Conservation (phyloP, 2,113 vertebrate species). For the Eulemur macaco region DNA sequence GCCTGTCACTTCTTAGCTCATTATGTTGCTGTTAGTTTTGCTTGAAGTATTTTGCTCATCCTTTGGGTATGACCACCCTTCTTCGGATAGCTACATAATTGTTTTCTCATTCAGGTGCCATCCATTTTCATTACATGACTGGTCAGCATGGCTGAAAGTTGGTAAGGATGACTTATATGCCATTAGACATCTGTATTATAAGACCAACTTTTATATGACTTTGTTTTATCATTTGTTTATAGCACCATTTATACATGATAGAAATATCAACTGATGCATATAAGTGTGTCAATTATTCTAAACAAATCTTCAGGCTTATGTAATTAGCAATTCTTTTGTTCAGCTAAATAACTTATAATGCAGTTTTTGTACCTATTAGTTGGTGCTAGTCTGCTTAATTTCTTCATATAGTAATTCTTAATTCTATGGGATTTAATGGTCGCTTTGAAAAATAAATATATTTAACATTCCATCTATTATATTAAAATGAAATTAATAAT, state of each 20-base stretch:
- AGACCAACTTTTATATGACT: slow-evolving; percentile 49
- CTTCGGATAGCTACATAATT: slow-evolving; percentile 52
- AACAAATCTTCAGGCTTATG: slow-evolving; percentile 31
- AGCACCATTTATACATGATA: slow-evolving; percentile 24
- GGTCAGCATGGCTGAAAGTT: background rate
- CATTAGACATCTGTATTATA: slow-evolving; percentile 54
- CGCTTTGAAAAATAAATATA: background rate
- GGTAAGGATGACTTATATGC: slow-evolving; percentile 60
- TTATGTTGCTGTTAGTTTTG: slow-evolving; percentile 71
- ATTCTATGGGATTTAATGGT: background rate
- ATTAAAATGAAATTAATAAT: slow-evolving; percentile 30
- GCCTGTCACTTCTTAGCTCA: slow-evolving; percentile 62
- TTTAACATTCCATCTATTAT: background rate
- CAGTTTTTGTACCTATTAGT: slow-evolving; percentile 6
- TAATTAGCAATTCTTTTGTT: slow-evolving; percentile 44
- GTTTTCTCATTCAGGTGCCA: slow-evolving; percentile 63
- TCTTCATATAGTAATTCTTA: slow-evolving; percentile 20
- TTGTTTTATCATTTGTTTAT: slow-evolving; percentile 47
- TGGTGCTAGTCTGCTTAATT: slow-evolving; percentile 41
- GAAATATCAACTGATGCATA: background rate
- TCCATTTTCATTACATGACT: slow-evolving; percentile 72
- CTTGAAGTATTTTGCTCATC: slow-evolving; percentile 65
- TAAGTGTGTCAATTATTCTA: background rate
- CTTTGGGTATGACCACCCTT: slow-evolving; percentile 49
- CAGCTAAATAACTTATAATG: slow-evolving; percentile 21